Evolutionary conservation across 2,888 invertebrate genomes (phyloP).

Genomic region (Drosophila lacicola): DNA sequence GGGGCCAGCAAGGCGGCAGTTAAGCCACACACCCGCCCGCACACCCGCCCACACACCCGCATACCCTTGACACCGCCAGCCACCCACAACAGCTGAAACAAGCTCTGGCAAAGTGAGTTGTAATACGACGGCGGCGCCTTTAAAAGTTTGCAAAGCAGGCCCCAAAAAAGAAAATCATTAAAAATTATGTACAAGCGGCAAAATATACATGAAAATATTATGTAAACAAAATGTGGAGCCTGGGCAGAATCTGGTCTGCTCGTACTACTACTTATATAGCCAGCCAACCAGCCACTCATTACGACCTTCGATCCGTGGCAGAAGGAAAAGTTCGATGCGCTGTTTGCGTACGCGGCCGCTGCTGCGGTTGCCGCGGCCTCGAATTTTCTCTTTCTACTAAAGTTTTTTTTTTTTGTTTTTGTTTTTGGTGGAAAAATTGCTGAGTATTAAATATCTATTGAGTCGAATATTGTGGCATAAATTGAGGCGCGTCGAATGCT

Average conservation of each 20-base stretch:
- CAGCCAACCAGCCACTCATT: conserved; percentile 53
- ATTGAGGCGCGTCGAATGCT: conserved; percentile 44
- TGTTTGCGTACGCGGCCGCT: conserved; percentile 49
- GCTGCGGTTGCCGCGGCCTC: conserved; percentile 56
- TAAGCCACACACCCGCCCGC: conserved; percentile 12
- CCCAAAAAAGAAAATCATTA: conserved; percentile 59
- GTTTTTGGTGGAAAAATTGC: conserved; percentile 41
- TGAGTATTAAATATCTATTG: conserved; percentile 78
- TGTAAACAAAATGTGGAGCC: conserved; percentile 62
- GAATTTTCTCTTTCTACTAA: conserved; percentile 2
- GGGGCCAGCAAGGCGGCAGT: conserved; percentile 17
- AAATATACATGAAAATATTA: conserved; percentile 71
- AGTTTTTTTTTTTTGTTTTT: conserved; percentile 1
- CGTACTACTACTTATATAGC: background rate
- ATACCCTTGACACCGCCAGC: background rate
- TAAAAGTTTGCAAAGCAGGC: conserved; percentile 51
- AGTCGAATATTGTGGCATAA: conserved; percentile 56
- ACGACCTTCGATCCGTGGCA: conserved; percentile 51
- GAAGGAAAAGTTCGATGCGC: conserved; percentile 47
- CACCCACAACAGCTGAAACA: conserved; percentile 12
- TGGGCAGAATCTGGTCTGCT: too few relatives aligned
- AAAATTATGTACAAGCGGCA: conserved; percentile 66
- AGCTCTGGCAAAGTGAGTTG: conserved; percentile 52
- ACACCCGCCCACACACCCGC: background rate
- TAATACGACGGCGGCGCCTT: conserved; percentile 61